These are phyloP conservation scores for Caenorhabditis elegans DNA, from an alignment of 1,140 invertebrate genomes.

Conservation along the genomic window DNA sequence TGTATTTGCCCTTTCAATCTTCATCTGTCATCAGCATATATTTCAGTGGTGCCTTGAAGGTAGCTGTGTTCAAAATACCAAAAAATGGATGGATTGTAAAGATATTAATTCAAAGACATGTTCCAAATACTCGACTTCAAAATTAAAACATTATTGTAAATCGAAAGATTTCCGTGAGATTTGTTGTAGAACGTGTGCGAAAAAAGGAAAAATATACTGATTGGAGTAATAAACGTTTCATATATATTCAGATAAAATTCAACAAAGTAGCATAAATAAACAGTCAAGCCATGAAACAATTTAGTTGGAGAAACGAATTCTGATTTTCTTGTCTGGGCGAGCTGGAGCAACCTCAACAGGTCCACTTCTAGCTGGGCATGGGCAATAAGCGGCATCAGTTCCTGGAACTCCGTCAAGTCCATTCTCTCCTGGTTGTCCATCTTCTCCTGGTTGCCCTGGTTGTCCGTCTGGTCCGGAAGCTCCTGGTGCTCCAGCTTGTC, in stretches of 20 bases:
- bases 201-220: conserved; percentile 15
- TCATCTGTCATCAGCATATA: background rate
- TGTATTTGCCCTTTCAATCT: background rate
- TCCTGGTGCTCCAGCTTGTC: conserved; percentile 49
- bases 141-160: conserved; percentile 29
- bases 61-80: conserved; percentile 41
- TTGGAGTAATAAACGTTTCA: background rate
- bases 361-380: conserved; percentile 27
- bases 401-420: conserved; percentile 26
- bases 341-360: background rate
- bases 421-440: conserved; percentile 30
- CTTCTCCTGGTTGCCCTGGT: conserved; percentile 36
- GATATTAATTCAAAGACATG: conserved; percentile 38
- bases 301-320: conserved; percentile 24
- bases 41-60: conserved; percentile 49
- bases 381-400: conserved; percentile 25
- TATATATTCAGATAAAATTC: background rate
- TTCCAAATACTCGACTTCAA: background rate
- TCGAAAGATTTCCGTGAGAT: conserved; percentile 35
- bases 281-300: background rate
- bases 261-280: background rate
- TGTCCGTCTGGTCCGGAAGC: conserved; percentile 48
- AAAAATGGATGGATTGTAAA: conserved; percentile 39
- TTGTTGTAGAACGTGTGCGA: conserved; percentile 36
- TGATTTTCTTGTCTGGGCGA: background rate